phyloP scores from a whole-genome alignment of 2,797 vertebrate species.

The Cyclopterus lumpus region DNA sequence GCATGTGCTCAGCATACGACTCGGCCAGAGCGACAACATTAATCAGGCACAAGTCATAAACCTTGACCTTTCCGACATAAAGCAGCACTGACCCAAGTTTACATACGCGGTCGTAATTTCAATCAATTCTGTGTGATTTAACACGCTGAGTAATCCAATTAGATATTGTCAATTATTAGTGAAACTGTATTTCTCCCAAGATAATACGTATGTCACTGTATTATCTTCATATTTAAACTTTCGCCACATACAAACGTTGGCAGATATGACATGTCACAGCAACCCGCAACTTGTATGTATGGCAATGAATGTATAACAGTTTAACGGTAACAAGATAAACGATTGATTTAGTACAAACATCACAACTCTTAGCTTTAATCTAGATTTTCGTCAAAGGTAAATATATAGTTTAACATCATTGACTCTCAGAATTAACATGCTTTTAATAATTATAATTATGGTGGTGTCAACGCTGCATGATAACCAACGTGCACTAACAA shows the following conservation, averaged over 20 bases:
- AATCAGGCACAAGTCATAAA: not conserved
- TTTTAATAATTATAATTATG: no score
- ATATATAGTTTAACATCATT: not conserved
- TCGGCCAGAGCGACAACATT: conserved; percentile 1
- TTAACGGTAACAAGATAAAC: not conserved
- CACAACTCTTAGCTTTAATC: not conserved
- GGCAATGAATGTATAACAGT: not conserved
- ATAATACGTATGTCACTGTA: not conserved
- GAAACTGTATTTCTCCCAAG: not conserved
- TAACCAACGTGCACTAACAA: conserved; percentile 16
- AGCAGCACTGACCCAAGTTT: not conserved
- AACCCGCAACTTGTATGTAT: not conserved
- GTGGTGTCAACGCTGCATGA: conserved; percentile 1
- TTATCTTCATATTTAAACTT: not conserved
- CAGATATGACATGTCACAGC: not conserved
- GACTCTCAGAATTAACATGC: no score
- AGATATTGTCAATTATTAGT: not conserved
- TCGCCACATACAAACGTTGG: not conserved
- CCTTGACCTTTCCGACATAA: not conserved
- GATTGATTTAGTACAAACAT: not conserved
- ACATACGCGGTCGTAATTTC: not conserved
- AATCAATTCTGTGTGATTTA: not conserved
- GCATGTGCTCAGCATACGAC: not conserved
- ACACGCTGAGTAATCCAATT: not conserved
- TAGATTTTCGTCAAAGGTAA: not conserved